Percentiles rank a stretch among this genome's conserved stretches.
Evolutionary conservation across 2,797 vertebrate genomes (phyloP).

Genomic region (Gymnoscopelus braueri): DNA sequence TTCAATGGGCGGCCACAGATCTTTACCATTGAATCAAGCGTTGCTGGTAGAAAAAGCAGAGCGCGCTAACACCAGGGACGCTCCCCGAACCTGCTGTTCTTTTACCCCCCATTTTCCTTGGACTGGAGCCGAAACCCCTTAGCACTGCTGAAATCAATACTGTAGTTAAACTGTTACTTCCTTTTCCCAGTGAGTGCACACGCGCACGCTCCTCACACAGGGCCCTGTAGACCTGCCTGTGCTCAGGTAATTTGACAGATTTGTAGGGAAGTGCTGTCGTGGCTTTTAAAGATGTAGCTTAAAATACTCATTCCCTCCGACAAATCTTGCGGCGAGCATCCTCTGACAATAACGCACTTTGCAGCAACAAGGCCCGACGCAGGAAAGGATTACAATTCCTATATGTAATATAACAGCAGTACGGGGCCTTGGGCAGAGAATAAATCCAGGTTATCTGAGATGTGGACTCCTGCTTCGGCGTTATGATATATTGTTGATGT

Average conservation of each 20-base stretch:
- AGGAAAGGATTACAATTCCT: constrained; percentile 18
- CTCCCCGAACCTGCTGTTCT: constrained; percentile 58
- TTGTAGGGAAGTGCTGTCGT: constrained; percentile 62
- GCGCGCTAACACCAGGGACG: constrained; percentile 62
- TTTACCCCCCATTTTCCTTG: constrained; percentile 70
- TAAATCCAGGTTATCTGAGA: not conserved
- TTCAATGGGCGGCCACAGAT: constrained; percentile 73
- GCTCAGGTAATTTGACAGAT: constrained; percentile 73
- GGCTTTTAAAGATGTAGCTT: constrained; percentile 55
- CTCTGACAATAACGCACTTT: constrained; percentile 40
- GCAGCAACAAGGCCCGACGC: not conserved
- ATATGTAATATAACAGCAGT: constrained; percentile 19
- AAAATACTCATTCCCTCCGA: constrained; percentile 55
- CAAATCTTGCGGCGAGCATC: constrained; percentile 28
- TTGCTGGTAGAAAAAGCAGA: constrained; percentile 52
- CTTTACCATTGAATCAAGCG: constrained; percentile 73
- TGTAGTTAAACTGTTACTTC: constrained; percentile 80
- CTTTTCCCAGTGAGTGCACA: constrained; percentile 56
- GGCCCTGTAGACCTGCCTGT: constrained; percentile 63
- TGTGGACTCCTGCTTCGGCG: not conserved
- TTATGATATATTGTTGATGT: not conserved
- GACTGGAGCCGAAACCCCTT: constrained; percentile 70
- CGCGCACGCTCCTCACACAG: constrained; percentile 43
- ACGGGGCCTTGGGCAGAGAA: constrained; percentile 2
- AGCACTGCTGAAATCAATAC: constrained; percentile 78